Base-by-base conservation (phyloP, 2,113 vertebrate species). In the Lipophrys pholis region DNA sequence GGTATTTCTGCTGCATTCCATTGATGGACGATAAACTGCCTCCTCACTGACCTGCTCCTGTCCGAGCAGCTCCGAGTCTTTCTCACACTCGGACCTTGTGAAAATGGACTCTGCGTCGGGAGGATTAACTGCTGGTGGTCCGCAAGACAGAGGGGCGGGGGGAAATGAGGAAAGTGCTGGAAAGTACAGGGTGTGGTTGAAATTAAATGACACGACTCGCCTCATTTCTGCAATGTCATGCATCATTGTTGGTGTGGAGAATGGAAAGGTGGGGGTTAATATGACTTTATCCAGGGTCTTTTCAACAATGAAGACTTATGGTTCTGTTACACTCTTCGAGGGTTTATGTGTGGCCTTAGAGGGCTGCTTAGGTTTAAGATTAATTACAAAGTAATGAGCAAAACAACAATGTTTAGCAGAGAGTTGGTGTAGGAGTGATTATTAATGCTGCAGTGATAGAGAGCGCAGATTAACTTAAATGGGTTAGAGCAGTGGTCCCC, bases 71-170 rank as follows among this genome's bases (percentile, higher is more conserved):
- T 41, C 11, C 10, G 35, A 2, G 45, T 30, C 48, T 73, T 75
- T 70, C 77, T 70, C 76, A 60, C 54, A 49, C 53, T 64, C 46
- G 50, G 40, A 53, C 75, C 70, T 50, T 71, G 64, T 78, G 82
- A 79, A 74, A 69, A n/a, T 63, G 41, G n/a, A 46, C 43, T 58
- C 56, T 70, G 71, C 65, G 69, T 74, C 50, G 8, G 21, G 39
- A 54, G 65, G 78, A 78, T 85, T 80, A 82, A 40, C 56, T 58
- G 63, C 38, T 42, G 39, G 42, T 40, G 48, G 43, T 52, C 43
- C 8, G 2, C 3, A 49, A 39, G 49, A 61, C 40, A 17, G 10
- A 7, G 21, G 36, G 8, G n/a, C 7, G 11, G 9, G 8, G 56
- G 45, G n/a, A 14, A 11, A 14, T 30, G 40, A 17, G 12, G 16